Evolutionary conservation across 2,113 vertebrate species (phyloP).

Genomic region (Hipposideros armiger): DNA sequence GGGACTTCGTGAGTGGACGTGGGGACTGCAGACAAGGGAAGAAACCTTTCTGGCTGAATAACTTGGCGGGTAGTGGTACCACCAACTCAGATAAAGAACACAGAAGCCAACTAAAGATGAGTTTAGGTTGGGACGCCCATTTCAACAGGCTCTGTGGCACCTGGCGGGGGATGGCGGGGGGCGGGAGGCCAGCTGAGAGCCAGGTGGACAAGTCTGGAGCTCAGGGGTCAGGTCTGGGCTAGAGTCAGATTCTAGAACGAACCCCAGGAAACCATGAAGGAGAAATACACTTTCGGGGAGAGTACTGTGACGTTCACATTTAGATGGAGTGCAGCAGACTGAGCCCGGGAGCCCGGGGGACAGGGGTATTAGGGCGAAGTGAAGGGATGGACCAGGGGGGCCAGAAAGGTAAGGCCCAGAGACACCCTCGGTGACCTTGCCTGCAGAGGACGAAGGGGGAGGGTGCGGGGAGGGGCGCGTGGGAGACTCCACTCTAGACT

Average conservation of each 20-base stretch:
- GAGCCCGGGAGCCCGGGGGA: neutral
- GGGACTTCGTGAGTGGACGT: neutral
- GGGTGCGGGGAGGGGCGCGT: neutral
- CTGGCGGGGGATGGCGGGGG: rapidly evolving
- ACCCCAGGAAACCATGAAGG: neutral
- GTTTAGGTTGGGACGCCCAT: neutral
- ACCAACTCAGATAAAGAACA: neutral
- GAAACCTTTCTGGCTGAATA: neutral
- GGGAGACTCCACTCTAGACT: no score
- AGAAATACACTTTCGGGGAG: neutral
- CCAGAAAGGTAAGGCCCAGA: no score
- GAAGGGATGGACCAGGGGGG: no score
- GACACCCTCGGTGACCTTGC: no score
- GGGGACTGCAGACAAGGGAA: neutral
- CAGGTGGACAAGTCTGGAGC: neutral
- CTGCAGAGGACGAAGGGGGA: no score
- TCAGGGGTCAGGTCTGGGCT: neutral
- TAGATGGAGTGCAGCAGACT: neutral
- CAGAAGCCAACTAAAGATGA: neutral
- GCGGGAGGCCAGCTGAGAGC: neutral
- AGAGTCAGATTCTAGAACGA: neutral
- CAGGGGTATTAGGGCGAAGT: rapidly evolving
- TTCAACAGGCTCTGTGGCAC: neutral
- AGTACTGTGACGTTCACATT: neutral
- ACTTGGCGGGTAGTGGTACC: rapidly evolving